Percentiles rank a stretch among this genome's conserved stretches.
Conservation (phyloP, 35 echinoderm and acorn worm species). For the Ptychodera flava region DNA sequence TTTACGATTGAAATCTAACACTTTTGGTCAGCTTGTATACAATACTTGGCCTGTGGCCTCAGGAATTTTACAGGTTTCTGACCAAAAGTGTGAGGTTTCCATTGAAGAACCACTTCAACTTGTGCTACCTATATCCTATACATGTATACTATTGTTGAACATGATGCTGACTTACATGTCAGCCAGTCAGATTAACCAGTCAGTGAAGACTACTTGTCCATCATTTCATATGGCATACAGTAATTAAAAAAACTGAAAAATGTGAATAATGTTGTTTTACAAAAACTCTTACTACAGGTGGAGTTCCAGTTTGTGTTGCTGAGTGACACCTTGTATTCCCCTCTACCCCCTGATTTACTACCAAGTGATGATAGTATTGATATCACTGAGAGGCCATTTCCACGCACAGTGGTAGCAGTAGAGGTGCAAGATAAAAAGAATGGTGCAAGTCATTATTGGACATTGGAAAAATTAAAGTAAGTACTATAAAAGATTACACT, state of each 20-base stretch:
- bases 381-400: conserved; percentile 67
- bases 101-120: too few relatives aligned
- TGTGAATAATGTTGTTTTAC: too few relatives aligned
- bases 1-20: too few relatives aligned
- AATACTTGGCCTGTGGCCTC: too few relatives aligned
- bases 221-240: too few relatives aligned
- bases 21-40: too few relatives aligned
- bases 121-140: neutral
- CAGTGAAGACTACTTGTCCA: too few relatives aligned
- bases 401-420: conserved; percentile 79
- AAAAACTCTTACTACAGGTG: too few relatives aligned
- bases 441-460: conserved; percentile 93
- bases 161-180: neutral
- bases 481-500: neutral
- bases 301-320: conserved; percentile 97
- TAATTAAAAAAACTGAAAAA: too few relatives aligned
- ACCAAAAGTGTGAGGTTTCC: too few relatives aligned
- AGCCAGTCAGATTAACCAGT: too few relatives aligned
- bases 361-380: conserved; percentile 57
- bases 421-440: conserved; percentile 94
- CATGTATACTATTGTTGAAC: neutral
- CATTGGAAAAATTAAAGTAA: conserved; percentile 89
- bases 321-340: conserved; percentile 95
- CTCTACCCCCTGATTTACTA: conserved; percentile 75
- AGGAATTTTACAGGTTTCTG: too few relatives aligned